Evolutionary conservation across 2,113 vertebrate genomes (phyloP).

Genomic region (Emydocephalus ijimae): DNA sequence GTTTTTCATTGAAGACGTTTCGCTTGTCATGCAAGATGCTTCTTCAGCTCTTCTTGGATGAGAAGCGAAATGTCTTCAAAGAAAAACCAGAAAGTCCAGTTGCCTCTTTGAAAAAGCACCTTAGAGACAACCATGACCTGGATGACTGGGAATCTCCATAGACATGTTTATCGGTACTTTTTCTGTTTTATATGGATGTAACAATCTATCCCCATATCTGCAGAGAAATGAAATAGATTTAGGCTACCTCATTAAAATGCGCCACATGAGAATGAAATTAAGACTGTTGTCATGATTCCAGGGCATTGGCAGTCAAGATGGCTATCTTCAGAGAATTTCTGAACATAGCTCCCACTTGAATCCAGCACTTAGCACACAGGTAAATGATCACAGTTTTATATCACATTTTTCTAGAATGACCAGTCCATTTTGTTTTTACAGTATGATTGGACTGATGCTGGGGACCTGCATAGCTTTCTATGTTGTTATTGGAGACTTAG

Average conservation of each 20-base stretch:
- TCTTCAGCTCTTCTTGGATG: too few relatives aligned
- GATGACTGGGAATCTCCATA: too few relatives aligned
- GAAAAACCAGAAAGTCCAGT: too few relatives aligned
- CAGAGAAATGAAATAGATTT: background rate
- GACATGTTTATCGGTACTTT: background rate
- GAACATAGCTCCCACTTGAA: background rate
- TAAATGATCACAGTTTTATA: background rate
- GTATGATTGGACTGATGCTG: constrained; percentile 98
- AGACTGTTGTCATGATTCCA: background rate
- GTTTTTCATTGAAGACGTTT: too few relatives aligned
- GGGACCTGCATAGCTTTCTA: constrained; percentile 98
- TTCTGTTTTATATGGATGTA: background rate
- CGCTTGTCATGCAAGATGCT: too few relatives aligned
- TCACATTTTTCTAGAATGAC: background rate
- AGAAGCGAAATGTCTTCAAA: too few relatives aligned
- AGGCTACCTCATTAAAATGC: background rate
- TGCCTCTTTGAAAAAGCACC: too few relatives aligned
- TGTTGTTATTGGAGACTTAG: constrained; percentile 94
- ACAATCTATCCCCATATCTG: background rate
- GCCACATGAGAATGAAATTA: background rate
- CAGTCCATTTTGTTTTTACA: constrained; percentile 35
- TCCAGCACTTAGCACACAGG: background rate
- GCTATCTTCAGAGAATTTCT: background rate
- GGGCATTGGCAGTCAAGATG: background rate
- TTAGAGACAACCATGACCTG: too few relatives aligned